These are phyloP conservation scores for Halocaridina rubra DNA, from an alignment of 2,888 invertebrate species.

Conservation along the genomic window DNA sequence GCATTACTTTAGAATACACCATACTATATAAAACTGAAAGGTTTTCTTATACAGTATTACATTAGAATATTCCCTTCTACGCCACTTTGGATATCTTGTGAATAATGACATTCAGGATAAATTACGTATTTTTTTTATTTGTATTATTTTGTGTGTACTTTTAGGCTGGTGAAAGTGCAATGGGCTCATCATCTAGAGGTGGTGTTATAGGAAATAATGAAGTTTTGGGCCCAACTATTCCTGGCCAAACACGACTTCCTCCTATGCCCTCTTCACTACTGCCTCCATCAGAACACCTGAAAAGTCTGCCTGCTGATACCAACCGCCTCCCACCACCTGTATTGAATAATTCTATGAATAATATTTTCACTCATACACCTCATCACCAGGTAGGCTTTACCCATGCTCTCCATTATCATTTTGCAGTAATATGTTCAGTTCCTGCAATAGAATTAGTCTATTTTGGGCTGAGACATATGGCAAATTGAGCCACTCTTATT, in stretches of 20 bases:
- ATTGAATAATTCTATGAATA: conserved; percentile 59
- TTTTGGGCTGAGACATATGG: too few relatives aligned
- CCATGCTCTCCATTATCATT: too few relatives aligned
- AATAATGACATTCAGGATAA: too few relatives aligned
- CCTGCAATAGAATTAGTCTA: too few relatives aligned
- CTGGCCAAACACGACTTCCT: conserved; percentile 47
- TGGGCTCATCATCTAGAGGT: conserved; percentile 39
- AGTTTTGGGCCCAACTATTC: conserved; percentile 27
- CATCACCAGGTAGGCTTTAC: conserved; percentile 48
- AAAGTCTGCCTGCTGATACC: conserved; percentile 38
- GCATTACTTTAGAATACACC: too few relatives aligned
- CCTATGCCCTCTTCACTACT: conserved; percentile 51
- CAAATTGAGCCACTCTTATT: too few relatives aligned
- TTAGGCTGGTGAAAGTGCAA: conserved; percentile 45
- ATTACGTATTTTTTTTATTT: too few relatives aligned
- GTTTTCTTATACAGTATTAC: too few relatives aligned
- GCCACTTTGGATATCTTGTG: too few relatives aligned
- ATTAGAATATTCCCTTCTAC: too few relatives aligned
- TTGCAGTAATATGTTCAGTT: too few relatives aligned
- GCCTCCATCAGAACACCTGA: conserved; percentile 43
- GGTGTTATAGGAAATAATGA: conserved; percentile 36
- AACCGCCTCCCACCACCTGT: conserved; percentile 48
- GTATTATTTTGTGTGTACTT: background rate
- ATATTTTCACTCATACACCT: conserved; percentile 56
- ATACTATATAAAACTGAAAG: too few relatives aligned